A percentile compares a stretch with the other conserved stretches of the same genome.
Evolutionary conservation across 2,888 invertebrate species (phyloP).

Genomic region (Tetrapedia diversipes): DNA sequence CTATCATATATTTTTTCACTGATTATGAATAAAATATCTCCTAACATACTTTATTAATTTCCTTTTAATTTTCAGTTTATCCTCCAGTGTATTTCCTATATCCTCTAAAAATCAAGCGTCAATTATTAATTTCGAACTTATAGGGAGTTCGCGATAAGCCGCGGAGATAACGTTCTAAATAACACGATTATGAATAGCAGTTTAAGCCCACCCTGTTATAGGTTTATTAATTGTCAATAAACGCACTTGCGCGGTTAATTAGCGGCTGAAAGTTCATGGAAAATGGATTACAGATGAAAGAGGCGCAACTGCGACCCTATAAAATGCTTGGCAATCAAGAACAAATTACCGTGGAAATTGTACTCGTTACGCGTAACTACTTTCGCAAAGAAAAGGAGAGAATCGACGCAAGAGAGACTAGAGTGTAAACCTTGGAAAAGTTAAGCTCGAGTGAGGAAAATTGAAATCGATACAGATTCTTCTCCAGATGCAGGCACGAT

Average conservation of each 20-base stretch:
- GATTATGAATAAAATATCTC: too few relatives aligned
- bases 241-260: conserved; percentile 43
- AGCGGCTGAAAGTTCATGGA: conserved; percentile 35
- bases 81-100: not conserved
- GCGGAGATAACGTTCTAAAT: conserved; percentile 3
- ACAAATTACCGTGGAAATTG: conserved; percentile 69
- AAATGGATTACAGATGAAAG: conserved; percentile 51
- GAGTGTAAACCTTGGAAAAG: conserved; percentile 47
- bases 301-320: conserved; percentile 44
- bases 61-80: too few relatives aligned
- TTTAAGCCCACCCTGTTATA: conserved; percentile 29
- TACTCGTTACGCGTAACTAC: conserved; percentile 41
- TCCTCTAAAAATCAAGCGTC: not conserved
- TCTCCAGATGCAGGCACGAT: not conserved
- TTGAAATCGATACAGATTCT: conserved; percentile 30
- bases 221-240: conserved; percentile 52
- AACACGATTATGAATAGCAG: conserved; percentile 33
- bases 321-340: conserved; percentile 71
- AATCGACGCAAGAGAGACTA: conserved; percentile 28
- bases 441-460: conserved; percentile 53
- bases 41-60: too few relatives aligned
- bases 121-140: not conserved
- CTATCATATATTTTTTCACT: too few relatives aligned
- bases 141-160: not conserved
- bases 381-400: conserved; percentile 21